These are phyloP conservation scores for Esox niger DNA, from an alignment of 2,113 vertebrate genomes.

Conservation along the genomic window DNA sequence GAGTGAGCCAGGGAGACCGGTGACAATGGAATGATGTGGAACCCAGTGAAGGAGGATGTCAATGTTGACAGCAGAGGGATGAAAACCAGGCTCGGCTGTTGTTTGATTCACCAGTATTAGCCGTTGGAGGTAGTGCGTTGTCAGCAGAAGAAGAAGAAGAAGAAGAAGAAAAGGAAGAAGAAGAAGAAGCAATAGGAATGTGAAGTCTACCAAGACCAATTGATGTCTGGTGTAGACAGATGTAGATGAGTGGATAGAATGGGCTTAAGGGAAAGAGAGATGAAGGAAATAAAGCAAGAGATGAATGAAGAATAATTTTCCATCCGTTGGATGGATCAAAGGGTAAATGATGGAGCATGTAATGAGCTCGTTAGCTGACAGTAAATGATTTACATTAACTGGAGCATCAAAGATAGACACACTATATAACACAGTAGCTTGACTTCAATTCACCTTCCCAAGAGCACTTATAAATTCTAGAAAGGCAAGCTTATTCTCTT, in stretches of 20 bases:
- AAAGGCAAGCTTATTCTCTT: too few relatives aligned
- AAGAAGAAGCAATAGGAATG: background rate
- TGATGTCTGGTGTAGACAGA: background rate
- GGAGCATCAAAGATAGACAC: constrained; percentile 38
- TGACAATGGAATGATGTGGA: background rate
- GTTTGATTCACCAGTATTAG: background rate
- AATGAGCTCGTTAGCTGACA: constrained; percentile 48
- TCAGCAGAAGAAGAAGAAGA: background rate
- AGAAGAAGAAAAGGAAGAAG: background rate
- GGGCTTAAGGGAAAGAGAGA: background rate
- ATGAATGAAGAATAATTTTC: too few relatives aligned
- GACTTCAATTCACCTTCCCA: too few relatives aligned
- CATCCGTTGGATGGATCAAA: too few relatives aligned
- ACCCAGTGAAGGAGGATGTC: background rate
- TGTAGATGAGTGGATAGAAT: background rate
- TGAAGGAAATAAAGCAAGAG: background rate
- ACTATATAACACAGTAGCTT: constrained; percentile 5
- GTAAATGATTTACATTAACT: constrained; percentile 53
- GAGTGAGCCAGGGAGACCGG: background rate
- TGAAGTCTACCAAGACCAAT: background rate
- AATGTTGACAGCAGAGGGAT: background rate
- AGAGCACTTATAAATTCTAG: too few relatives aligned
- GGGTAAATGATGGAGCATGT: background rate
- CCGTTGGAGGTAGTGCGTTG: background rate
- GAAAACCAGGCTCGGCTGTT: background rate